A percentile compares a stretch with the other conserved stretches of the same genome.
phyloP scores from a whole-genome alignment of 2,888 invertebrate species.

The Catocala fraxini region DNA sequence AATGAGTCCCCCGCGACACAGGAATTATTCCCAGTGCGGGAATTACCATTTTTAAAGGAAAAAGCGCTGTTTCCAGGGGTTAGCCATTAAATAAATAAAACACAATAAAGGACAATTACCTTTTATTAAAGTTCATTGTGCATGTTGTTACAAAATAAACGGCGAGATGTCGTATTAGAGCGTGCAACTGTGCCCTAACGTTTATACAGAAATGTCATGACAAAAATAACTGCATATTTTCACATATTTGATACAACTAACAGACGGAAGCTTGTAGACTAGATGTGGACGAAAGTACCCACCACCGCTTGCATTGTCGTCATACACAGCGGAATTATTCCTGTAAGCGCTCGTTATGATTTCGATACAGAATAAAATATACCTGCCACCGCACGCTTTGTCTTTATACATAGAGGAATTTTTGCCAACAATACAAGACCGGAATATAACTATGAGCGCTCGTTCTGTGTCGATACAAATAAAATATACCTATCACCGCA shows the following conservation, averaged over 20 bases:
- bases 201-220: conserved; percentile 41
- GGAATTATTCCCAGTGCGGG: no score
- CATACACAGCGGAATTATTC: conserved; percentile 1
- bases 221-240: conserved; percentile 68
- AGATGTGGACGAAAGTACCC: conserved; percentile 56
- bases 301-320: conserved; percentile 40
- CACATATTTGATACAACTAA: conserved; percentile 43
- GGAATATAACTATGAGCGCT: no score
- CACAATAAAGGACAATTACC: conserved; percentile 78
- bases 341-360: no score
- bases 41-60: background rate
- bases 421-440: no score
- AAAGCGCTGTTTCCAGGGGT: background rate
- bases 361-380: no score
- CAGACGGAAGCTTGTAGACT: conserved; percentile 81
- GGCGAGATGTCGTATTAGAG: conserved; percentile 65
- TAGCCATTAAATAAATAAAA: conserved; percentile 61
- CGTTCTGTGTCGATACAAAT: no score
- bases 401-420: background rate
- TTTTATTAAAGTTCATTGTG: conserved; percentile 86
- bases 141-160: conserved; percentile 80
- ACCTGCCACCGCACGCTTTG: background rate
- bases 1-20: no score
- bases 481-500: no score
- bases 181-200: conserved; percentile 38